Base-by-base conservation (phyloP, 2,888 invertebrate genomes). In the Dasysyrphus tricinctus region DNA sequence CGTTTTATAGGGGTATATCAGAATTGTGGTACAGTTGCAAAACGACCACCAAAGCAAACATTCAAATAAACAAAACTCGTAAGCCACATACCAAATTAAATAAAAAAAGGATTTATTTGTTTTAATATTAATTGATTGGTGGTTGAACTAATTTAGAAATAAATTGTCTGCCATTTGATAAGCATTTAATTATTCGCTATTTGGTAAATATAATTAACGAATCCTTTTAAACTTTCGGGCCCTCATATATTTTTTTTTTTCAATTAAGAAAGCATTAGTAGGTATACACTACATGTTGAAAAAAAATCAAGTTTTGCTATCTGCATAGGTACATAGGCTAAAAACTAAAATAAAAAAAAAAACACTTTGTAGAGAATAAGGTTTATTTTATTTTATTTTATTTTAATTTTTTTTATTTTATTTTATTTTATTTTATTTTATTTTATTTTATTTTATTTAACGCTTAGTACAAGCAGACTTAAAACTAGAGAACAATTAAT, bases 101-200 rank as follows among this genome's bases (percentile, higher is more conserved):
- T 37, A 54, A 63, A 77, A 65, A 72, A 67, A 42, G 37, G 59
- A 75, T 67, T 79, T 70, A 47, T 70, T 79, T 79, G 47, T 76
- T 85, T 85, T 67, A 76, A 80, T 69, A 80, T 80, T 73, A 85
- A 80, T 85, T 85, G 84, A 85, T 85, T 80, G 73, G 85, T 42
- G 85, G 85, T 80, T 67, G 47, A 73, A 77, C 80, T 80, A 70
- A 70, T 70, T 70, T 70, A 70, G 70, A 56, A 70, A 70, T 56
- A 54, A 70, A 70, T 70, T 70, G 42, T 32, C 70, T 70, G 54
- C 70, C 11, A 39, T 70, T 70, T 70, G 70, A 70, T 54, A 56
- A 54, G 29, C 56, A 70, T 70, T 70, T 70, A 70, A 70, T 70
- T 70, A 56, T 76, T 76, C 37, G 67, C 44, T 14, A 56, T 76